Conservation (phyloP, 2,113 vertebrate genomes). For the Sinocyclocheilus grahami region DNA sequence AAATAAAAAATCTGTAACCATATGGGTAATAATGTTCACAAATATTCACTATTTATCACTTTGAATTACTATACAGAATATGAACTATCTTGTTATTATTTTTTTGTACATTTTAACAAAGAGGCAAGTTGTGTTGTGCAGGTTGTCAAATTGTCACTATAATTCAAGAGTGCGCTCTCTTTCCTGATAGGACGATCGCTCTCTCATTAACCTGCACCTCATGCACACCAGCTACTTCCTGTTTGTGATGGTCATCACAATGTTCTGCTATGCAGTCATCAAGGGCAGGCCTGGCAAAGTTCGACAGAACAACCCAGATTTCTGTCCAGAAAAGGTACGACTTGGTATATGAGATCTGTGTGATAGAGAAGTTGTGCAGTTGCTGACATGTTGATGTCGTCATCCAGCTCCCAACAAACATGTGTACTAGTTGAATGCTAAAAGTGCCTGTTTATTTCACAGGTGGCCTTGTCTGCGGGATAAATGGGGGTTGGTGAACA, state of each 20-base stretch:
- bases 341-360: not conserved
- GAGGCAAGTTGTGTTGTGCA: not conserved
- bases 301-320: constrained; percentile 88
- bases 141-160: not conserved
- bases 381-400: not conserved
- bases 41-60: not conserved
- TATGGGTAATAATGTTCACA: not conserved
- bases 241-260: constrained; percentile 99
- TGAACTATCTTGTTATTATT: not conserved
- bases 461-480: constrained; percentile 95
- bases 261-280: constrained; percentile 99
- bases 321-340: constrained; percentile 76
- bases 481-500: constrained; percentile 67
- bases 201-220: constrained; percentile 97
- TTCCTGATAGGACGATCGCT: constrained; percentile 90
- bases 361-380: not conserved
- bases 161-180: constrained; percentile 22
- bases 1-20: no score
- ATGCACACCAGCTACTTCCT: constrained; percentile 99
- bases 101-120: not conserved
- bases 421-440: not conserved
- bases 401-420: not conserved
- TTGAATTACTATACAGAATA: not conserved
- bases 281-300: constrained; percentile 95
- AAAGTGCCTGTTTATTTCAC: constrained; percentile 46